Conservation (phyloP, 1,140 invertebrate genomes). For the Zaprionus ornatus region DNA sequence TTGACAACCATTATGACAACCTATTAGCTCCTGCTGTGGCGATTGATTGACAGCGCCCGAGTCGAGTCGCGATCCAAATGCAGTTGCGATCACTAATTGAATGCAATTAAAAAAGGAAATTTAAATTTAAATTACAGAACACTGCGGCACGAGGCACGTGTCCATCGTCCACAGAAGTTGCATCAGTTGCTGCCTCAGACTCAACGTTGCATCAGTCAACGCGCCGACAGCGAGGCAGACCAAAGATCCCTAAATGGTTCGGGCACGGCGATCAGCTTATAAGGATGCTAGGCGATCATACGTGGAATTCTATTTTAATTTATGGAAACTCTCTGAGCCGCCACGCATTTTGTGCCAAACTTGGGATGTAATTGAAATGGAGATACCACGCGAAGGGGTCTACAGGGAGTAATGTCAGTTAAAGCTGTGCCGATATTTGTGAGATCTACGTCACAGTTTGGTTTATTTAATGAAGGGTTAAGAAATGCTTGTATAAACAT, state of each 20-base stretch:
- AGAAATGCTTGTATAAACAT: fast-evolving
- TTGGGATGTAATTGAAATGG: slow-evolving; percentile 47
- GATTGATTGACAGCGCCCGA: slow-evolving; percentile 28
- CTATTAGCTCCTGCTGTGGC: slow-evolving; percentile 23
- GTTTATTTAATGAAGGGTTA: background rate
- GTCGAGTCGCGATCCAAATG: slow-evolving; percentile 32
- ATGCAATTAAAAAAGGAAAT: slow-evolving; percentile 64
- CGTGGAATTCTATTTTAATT: slow-evolving; percentile 60
- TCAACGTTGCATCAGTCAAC: background rate
- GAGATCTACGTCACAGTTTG: background rate
- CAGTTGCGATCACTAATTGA: slow-evolving; percentile 53
- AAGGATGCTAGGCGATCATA: slow-evolving; percentile 48
- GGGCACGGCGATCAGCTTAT: slow-evolving; percentile 39
- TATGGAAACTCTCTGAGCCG: slow-evolving; percentile 36
- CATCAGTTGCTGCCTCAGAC: slow-evolving; percentile 25
- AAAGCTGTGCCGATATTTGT: background rate
- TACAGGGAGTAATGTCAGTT: background rate
- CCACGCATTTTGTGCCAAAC: slow-evolving; percentile 37
- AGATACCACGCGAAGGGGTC: background rate
- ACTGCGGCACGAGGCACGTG: slow-evolving; percentile 51
- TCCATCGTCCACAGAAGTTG: slow-evolving; percentile 36
- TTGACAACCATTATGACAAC: slow-evolving; percentile 37
- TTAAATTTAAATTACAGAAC: slow-evolving; percentile 60
- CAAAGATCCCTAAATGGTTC: slow-evolving; percentile 44
- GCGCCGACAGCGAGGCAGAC: background rate